A percentile compares a stretch with the other conserved stretches of the same genome.
phyloP scores from a whole-genome alignment of 2,113 vertebrate genomes.

The Cheirogaleus medius region DNA sequence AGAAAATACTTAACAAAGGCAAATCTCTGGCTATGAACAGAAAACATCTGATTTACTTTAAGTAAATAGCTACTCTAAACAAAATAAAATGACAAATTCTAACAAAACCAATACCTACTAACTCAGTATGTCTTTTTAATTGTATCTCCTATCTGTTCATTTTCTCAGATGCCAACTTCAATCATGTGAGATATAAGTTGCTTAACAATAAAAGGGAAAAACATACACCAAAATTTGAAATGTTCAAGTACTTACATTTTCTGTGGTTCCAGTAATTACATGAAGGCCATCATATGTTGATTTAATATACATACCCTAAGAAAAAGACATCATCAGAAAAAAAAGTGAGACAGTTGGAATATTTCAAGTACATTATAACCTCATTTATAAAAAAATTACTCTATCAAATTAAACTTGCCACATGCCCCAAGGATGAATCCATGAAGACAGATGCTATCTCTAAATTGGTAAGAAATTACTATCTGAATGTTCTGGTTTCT shows the following conservation, averaged over 20 bases:
- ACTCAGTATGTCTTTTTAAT: constrained; percentile 14
- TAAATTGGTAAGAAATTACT: constrained; percentile 56
- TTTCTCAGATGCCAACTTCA: constrained; percentile 23
- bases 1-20: constrained; percentile 58
- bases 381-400: constrained; percentile 62
- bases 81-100: constrained; percentile 32
- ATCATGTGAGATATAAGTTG: constrained; percentile 5
- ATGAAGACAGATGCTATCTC: background rate
- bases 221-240: constrained; percentile 73
- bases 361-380: constrained; percentile 77
- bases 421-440: background rate
- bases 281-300: constrained; percentile 98
- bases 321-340: constrained; percentile 86
- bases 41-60: constrained; percentile 57
- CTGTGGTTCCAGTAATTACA: constrained; percentile 98
- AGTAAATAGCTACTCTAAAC: constrained; percentile 35
- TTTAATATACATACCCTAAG: constrained; percentile 98
- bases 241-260: constrained; percentile 92
- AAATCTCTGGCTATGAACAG: constrained; percentile 41
- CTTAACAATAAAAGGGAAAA: constrained; percentile 41
- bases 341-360: constrained; percentile 81
- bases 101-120: background rate
- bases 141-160: constrained; percentile 1
- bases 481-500: constrained; percentile 48
- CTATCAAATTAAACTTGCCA: constrained; percentile 50